These are phyloP conservation scores for Dione vanillae DNA, from an alignment of 2,888 invertebrate genomes.

Conservation along the genomic window DNA sequence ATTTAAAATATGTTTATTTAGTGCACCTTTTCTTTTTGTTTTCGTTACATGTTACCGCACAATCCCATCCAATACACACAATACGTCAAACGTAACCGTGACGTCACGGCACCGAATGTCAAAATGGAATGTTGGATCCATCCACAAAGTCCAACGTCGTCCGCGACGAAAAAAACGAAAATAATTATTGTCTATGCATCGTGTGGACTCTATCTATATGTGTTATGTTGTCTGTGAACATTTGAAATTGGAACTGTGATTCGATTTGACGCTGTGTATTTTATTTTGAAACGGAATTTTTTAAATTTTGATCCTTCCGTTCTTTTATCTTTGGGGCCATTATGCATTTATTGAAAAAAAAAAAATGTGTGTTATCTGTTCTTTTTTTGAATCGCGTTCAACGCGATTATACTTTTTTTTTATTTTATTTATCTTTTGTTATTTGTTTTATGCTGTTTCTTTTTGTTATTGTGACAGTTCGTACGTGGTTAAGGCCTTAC, in stretches of 20 bases:
- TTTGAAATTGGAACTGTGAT: conserved; percentile 76
- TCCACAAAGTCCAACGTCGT: conserved; percentile 82
- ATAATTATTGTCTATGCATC: conserved; percentile 59
- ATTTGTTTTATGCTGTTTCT: conserved; percentile 65
- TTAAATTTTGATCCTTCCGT: conserved; percentile 13
- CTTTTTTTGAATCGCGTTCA: conserved; percentile 64
- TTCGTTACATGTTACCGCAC: conserved; percentile 83
- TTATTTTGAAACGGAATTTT: conserved; percentile 44
- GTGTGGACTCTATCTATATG: conserved; percentile 58
- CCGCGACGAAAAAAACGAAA: conserved; percentile 84
- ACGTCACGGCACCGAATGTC: conserved; percentile 63
- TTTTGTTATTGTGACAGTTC: conserved; percentile 74
- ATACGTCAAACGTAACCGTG: conserved; percentile 58
- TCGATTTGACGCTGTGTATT: conserved; percentile 52
- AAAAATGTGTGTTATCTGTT: conserved; percentile 54
- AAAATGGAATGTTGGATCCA: conserved; percentile 76
- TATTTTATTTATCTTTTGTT: conserved; percentile 47
- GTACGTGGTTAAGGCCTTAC: conserved; percentile 84
- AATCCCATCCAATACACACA: conserved; percentile 78
- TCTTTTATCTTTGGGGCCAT: conserved; percentile 48
- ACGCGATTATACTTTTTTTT: conserved; percentile 58
- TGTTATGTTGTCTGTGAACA: conserved; percentile 53
- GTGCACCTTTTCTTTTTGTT: conserved; percentile 83
- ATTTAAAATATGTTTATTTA: conserved; percentile 77
- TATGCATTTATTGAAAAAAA: conserved; percentile 54